These are phyloP conservation scores for Dryocosmus kuriphilus DNA, from an alignment of 2,888 invertebrate species.

Conservation along the genomic window DNA sequence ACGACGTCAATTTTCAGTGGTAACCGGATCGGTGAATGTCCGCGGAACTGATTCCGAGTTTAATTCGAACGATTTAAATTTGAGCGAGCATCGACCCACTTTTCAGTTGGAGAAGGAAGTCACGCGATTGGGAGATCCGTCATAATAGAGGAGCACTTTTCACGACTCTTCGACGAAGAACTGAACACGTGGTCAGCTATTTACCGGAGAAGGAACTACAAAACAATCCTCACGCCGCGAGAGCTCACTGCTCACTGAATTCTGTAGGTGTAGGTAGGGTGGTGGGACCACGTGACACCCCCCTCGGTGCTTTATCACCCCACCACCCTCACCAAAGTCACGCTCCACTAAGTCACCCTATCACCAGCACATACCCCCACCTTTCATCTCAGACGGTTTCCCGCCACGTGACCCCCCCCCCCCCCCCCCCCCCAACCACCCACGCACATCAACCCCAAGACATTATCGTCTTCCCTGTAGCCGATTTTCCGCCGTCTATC, in stretches of 20 bases:
- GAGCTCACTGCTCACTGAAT: slow-evolving; percentile 38
- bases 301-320: neutral
- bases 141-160: slow-evolving; percentile 28
- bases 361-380: no score
- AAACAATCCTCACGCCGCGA: slow-evolving; percentile 20
- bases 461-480: slow-evolving; percentile 27
- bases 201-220: neutral
- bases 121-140: slow-evolving; percentile 30
- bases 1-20: slow-evolving; percentile 19
- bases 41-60: slow-evolving; percentile 19
- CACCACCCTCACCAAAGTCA: neutral
- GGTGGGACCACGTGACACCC: slow-evolving; percentile 35
- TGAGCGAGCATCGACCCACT: slow-evolving; percentile 23
- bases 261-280: neutral
- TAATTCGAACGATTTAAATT: slow-evolving; percentile 27
- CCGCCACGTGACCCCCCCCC: slow-evolving; percentile 33
- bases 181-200: slow-evolving; percentile 21
- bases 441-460: no score
- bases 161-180: neutral
- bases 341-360: no score
- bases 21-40: slow-evolving; percentile 18
- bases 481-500: slow-evolving; percentile 21
- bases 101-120: slow-evolving; percentile 14
- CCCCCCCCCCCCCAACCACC: no score
- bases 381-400: slow-evolving; percentile 24